Evolutionary conservation across 2,113 vertebrate genomes (phyloP), one percentile per base, ranked within the genome.

Genomic region (Corythornis cristatus): DNA sequence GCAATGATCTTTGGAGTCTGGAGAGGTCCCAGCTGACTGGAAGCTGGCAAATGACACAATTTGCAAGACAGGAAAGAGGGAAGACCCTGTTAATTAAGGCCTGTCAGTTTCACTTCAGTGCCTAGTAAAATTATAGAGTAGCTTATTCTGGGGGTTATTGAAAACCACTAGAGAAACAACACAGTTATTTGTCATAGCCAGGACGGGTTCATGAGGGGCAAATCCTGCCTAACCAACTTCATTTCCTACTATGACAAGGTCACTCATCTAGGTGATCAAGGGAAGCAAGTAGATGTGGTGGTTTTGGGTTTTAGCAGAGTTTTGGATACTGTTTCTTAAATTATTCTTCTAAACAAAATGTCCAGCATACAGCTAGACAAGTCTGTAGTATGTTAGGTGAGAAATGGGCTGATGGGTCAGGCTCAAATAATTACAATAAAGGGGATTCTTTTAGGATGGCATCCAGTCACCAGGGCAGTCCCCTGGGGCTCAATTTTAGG

Each of bases 331-430:
- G 50, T 51, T 25, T 51, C 23, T 51, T 25, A 51, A 51, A 51
- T 22, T 51, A 51, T 51, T 25, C 50, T 51, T 51, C 50, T 51
- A 23, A 25, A 51, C 50, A 51, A 25, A 51, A 51, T 25, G 13
- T 51, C 50, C 23, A 51, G 50, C 50, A 51, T 51, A 51, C 23
- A 51, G 8, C 5, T 53, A 61, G 11, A 48, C 18, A 68, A 61
- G 54, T 46, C 15, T 12, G 9, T 66, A 43, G 45, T 28, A 45
- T 0, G 0, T 26, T 26, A 8, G 31, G 45, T 66, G 51, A 58
- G 8, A 23, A 79, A 60, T 4, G n/a, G 22, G 3, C 14, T 46
- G 54, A 53, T 1, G 4, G 9, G 4, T 45, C 0, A 2, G 21
- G 8, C 40, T 61, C n/a, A 46, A 33, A 82, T 8, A 5, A 22